Evolutionary conservation across 2,888 invertebrate species (phyloP), one percentile per base, ranked within the genome.

Genomic region (Prosapia bicincta): DNA sequence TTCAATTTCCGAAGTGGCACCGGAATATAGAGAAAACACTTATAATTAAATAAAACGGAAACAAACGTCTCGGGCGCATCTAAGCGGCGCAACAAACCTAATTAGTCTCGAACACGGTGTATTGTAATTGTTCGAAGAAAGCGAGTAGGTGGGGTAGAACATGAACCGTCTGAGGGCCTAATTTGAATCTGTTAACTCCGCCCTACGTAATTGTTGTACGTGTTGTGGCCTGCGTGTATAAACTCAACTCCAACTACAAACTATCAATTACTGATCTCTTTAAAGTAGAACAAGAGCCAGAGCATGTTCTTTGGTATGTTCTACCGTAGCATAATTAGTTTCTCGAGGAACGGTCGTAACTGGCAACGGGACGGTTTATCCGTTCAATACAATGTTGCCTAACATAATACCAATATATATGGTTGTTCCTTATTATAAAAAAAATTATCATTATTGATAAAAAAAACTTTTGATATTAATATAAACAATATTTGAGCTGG

Each of bases 101-200:
- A 54, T 54, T 54, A 54, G 1, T n/a, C 20, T 20, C 3, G 13
- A 54, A 54, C 54, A n/a, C 3, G n/a, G 54, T 54, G 20, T 20
- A 20, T 54, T 54, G 54, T 54, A 54, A 54, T 20, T 20, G 54
- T 54, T 54, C 54, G 13, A 54, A 54, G 54, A 54, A 54, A 54
- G n/a, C 20, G 54, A 20, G 9, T n/a, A 20, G 54, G 20, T 1
- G n/a, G 54, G 54, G 54, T 20, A 2, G 13, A 54, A 54, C 54
- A 54, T 54, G 54, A 54, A 54, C n/a, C 54, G 20, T 54, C 54
- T 20, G 54, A 54, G 20, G 54, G 54, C 20, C 54, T 54, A 54
- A 54, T 54, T 54, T 54, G 54, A 54, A 54, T 54, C 54, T 54
- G 54, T 54, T 54, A 54, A 54, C 54, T 54, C n/a, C 54, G 54